Conservation (phyloP, 2,888 invertebrate species). For the Macropis europaea region DNA sequence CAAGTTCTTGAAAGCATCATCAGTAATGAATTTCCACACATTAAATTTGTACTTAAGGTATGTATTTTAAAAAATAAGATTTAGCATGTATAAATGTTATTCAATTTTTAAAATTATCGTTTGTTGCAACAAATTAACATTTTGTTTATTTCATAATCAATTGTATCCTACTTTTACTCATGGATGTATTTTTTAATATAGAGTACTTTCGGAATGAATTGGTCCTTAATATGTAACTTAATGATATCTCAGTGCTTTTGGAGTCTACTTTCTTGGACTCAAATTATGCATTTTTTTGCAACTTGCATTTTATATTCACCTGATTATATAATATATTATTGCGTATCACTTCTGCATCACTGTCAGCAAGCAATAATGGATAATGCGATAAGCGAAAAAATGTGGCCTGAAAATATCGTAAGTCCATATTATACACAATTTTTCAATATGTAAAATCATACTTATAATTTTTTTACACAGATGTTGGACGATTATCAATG, state of each 20-base stretch:
- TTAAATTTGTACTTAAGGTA: conserved; percentile 75
- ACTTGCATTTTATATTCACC: conserved; percentile 74
- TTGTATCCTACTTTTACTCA: background rate
- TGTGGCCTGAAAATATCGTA: conserved; percentile 77
- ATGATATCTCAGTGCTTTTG: conserved; percentile 74
- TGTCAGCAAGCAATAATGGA: conserved; percentile 68
- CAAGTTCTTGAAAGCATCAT: conserved; percentile 74
- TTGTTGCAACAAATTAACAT: background rate
- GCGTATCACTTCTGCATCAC: conserved; percentile 72
- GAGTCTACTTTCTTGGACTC: conserved; percentile 75
- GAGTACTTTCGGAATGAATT: conserved; percentile 72
- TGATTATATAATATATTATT: conserved; percentile 76
- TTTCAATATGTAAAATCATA: conserved; percentile 1
- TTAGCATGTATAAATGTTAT: too few species aligned
- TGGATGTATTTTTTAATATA: conserved; percentile 44
- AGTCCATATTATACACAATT: conserved; percentile 13
- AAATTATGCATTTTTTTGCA: conserved; percentile 74
- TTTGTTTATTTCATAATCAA: background rate
- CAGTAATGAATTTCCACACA: conserved; percentile 69
- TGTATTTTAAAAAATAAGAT: conserved; percentile 1
- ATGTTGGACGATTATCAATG: conserved; percentile 70
- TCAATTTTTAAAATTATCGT: background rate
- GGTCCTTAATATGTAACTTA: conserved; percentile 76
- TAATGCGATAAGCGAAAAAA: conserved; percentile 67
- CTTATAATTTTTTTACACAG: conserved; percentile 56